A percentile compares a stretch with the other conserved stretches of the same genome.
Evolutionary conservation across 2,888 invertebrate genomes (phyloP).

Genomic region (Nomada hirtipes): DNA sequence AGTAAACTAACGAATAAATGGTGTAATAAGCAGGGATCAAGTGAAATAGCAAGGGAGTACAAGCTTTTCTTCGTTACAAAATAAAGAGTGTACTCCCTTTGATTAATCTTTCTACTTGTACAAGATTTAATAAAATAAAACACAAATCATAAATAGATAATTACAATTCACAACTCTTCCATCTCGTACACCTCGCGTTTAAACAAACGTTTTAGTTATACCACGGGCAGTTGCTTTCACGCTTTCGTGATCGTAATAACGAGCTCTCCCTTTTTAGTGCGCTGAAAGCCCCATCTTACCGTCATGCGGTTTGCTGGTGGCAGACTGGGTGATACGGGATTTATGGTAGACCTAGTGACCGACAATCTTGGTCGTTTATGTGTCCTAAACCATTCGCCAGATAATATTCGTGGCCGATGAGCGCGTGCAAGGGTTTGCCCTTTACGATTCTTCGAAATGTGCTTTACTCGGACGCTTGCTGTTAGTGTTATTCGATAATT

Average conservation of each 20-base stretch:
- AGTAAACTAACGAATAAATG: too few species aligned
- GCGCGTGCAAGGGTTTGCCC: slow-evolving; percentile 9
- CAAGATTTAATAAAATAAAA: too few species aligned
- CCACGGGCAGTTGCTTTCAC: slow-evolving; percentile 2
- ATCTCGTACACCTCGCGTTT: neutral
- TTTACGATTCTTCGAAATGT: slow-evolving; percentile 29
- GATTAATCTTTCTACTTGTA: too few species aligned
- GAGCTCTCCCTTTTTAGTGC: slow-evolving; percentile 2
- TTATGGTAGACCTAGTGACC: slow-evolving; percentile 41
- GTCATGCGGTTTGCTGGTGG: slow-evolving; percentile 1
- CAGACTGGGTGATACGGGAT: slow-evolving; percentile 12
- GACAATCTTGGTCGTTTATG: slow-evolving; percentile 39
- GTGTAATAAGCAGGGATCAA: too few species aligned
- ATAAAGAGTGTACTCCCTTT: too few species aligned
- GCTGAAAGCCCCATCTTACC: slow-evolving; percentile 7
- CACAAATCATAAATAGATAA: too few species aligned
- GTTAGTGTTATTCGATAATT: neutral
- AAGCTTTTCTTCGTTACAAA: too few species aligned
- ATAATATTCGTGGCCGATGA: slow-evolving; percentile 30
- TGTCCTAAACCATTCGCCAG: slow-evolving; percentile 40
- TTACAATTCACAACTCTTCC: neutral
- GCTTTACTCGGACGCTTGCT: slow-evolving; percentile 1
- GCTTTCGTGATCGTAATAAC: slow-evolving; percentile 23
- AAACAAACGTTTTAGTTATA: slow-evolving; percentile 5
- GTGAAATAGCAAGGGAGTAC: too few species aligned